Evolutionary conservation across 1,140 invertebrate species (phyloP), one percentile per base, ranked within the genome.

Genomic region (Sinella curviseta): DNA sequence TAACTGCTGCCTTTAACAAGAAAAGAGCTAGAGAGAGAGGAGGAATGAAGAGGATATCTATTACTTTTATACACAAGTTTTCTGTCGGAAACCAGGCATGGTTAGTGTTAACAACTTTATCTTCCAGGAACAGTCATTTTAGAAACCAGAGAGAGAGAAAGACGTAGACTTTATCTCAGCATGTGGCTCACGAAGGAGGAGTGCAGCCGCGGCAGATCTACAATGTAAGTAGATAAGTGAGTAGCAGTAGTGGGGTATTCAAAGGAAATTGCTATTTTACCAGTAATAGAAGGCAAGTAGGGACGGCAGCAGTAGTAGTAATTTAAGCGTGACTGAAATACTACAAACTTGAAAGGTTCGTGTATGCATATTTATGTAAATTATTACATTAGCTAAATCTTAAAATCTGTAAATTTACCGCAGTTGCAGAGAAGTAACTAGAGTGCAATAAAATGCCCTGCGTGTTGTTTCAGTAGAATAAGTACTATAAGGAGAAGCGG

Each of bases 341-440:
- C 57, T 65, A 26, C 14, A 65, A 65, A 65, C 26, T 14, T 14
- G 65, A 33, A 31, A 33, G 1, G 65, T 33, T 30, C 65, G 26
- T 33, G 28, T 70, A 70, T 70, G 65, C 65, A 70, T 70, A 70
- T 70, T 70, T 70, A 70, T 70, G 65, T 70, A 70, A 70, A 70
- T 70, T 70, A 70, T 70, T 70, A 70, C 65, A 70, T 70, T 70
- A 70, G 30, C 26, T n/a, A 70, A 70, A 33, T 70, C 65, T 70
- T 70, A 24, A 70, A 70, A 70, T 70, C 65, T 70, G 31, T 60
- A 70, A 70, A 31, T 70, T 70, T 70, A 70, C 65, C 65, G 65
- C 65, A 70, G 65, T n/a, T 65, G 57, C 57, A 65, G 57, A 65
- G 57, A 65, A 26, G 26, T 16, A 26, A 65, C 8, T 26, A 65